Percentiles rank a stretch among this genome's conserved stretches.
phyloP scores from a whole-genome alignment of 2,888 invertebrate species.

The Blera fallax region DNA sequence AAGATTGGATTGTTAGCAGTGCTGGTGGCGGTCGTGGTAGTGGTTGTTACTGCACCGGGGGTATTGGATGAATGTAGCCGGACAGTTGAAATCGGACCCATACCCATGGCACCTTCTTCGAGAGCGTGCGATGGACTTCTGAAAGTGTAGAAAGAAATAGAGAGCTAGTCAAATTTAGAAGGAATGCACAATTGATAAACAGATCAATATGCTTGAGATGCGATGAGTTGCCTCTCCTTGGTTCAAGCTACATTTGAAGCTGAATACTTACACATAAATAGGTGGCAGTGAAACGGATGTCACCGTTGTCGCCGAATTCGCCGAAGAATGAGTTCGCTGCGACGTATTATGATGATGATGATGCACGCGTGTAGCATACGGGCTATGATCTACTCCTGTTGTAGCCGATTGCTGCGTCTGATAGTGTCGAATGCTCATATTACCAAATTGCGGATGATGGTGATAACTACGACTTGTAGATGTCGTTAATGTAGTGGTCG shows the following conservation, averaged over 20 bases:
- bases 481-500: constrained; percentile 49
- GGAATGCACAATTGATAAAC: too few relatives aligned
- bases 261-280: constrained; percentile 74
- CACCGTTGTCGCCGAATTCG: constrained; percentile 68
- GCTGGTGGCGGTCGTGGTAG: constrained; percentile 42
- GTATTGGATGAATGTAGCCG: constrained; percentile 65
- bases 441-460: constrained; percentile 81
- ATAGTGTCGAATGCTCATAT: constrained; percentile 79
- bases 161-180: not conserved
- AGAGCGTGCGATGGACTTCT: constrained; percentile 74
- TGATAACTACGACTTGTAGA: constrained; percentile 76
- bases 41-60: constrained; percentile 39
- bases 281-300: constrained; percentile 75
- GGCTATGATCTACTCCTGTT: constrained; percentile 20
- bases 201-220: too few relatives aligned
- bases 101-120: constrained; percentile 74
- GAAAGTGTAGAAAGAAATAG: constrained; percentile 20
- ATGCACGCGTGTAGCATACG: constrained; percentile 42
- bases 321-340: constrained; percentile 41
- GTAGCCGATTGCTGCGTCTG: constrained; percentile 57
- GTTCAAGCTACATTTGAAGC: too few relatives aligned
- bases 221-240: too few relatives aligned
- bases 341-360: constrained; percentile 63
- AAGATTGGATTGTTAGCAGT: constrained; percentile 43
- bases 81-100: constrained; percentile 68